Percentiles rank a stretch among this genome's conserved stretches.
These are phyloP conservation scores for Eriocheir sinensis DNA, from an alignment of 1,140 invertebrate genomes.

Conservation along the genomic window DNA sequence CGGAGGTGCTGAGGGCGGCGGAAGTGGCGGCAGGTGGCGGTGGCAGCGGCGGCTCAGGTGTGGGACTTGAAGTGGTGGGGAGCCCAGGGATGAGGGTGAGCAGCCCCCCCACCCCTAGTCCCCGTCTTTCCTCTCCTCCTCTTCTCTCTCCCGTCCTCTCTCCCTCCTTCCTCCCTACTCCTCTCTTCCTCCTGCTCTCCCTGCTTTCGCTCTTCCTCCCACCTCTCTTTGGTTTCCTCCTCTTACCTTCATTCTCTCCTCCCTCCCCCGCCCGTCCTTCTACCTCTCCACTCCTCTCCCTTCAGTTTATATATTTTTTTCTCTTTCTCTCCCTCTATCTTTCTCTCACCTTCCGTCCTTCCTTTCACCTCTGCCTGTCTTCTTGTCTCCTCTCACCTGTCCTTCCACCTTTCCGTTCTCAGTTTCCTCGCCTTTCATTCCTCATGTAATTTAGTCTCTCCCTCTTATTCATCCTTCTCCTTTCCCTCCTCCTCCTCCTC, in stretches of 20 bases:
- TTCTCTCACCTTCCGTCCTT: background rate
- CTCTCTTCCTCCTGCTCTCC: background rate
- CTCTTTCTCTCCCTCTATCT: background rate
- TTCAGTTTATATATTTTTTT: too few species aligned
- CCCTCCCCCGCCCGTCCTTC: too few species aligned
- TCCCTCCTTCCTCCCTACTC: background rate
- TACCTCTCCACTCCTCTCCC: background rate
- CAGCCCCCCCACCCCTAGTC: background rate
- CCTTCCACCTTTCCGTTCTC: background rate
- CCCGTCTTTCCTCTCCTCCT: too few species aligned
- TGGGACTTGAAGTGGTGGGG: constrained; percentile 31
- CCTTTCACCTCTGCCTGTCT: background rate
- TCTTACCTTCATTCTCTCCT: background rate
- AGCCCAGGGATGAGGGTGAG: background rate
- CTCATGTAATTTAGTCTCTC: too few species aligned
- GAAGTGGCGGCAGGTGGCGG: constrained; percentile 29
- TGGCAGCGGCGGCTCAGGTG: constrained; percentile 44
- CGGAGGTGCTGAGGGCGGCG: constrained; percentile 21
- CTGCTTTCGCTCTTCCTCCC: background rate
- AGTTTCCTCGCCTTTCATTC: too few species aligned
- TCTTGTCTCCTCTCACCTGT: background rate
- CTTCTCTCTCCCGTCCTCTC: background rate
- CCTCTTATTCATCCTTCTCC: background rate
- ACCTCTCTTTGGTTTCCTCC: background rate
- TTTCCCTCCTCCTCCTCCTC: background rate